These are phyloP conservation scores for Ranitomeya variabilis DNA, from an alignment of 2,113 vertebrate genomes.

Conservation along the genomic window DNA sequence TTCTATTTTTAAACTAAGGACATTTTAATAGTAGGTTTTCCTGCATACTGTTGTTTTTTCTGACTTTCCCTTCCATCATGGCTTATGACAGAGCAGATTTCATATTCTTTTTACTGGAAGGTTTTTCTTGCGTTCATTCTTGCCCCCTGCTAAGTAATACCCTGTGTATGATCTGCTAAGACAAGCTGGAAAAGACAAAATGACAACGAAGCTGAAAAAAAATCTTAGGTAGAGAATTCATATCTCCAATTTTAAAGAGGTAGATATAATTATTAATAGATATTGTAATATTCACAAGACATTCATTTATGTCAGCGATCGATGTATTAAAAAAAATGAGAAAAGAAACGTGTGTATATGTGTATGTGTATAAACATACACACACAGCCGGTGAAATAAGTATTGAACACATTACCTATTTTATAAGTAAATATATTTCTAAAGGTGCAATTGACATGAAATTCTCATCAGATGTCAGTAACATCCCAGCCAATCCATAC, in stretches of 20 bases:
- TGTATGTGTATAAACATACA: too few species aligned
- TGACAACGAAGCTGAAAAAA: not conserved
- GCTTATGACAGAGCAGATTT: not conserved
- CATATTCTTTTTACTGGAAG: not conserved
- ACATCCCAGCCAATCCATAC: too few species aligned
- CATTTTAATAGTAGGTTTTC: not conserved
- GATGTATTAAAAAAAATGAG: too few species aligned
- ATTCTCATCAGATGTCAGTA: too few species aligned
- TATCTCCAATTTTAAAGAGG: not conserved
- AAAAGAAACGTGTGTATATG: too few species aligned
- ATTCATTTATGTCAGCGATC: not conserved
- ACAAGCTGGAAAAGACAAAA: not conserved
- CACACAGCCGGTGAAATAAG: too few species aligned
- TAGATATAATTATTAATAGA: not conserved
- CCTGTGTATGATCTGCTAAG: not conserved
- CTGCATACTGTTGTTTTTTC: not conserved
- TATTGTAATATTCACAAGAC: not conserved
- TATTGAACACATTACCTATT: too few species aligned
- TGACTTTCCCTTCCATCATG: not conserved
- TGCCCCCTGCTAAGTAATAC: not conserved
- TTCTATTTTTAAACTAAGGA: not conserved
- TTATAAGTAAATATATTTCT: too few species aligned
- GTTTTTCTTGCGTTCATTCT: not conserved
- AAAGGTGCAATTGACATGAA: too few species aligned
- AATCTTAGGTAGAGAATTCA: not conserved